phyloP scores from a whole-genome alignment of 2,113 vertebrate species.

The Burhinus bistriatus region DNA sequence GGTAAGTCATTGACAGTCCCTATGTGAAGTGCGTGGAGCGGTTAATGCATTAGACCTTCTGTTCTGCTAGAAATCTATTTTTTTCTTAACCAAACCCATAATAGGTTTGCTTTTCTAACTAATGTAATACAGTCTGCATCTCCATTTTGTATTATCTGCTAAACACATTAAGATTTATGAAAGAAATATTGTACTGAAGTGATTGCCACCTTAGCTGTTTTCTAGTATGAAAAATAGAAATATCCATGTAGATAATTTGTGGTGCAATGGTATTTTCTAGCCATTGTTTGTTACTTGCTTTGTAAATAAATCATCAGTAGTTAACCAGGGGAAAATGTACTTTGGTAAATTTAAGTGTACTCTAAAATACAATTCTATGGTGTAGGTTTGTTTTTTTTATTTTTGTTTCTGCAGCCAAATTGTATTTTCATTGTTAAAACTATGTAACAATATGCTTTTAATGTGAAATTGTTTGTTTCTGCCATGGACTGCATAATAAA shows the following conservation, averaged over 20 bases:
- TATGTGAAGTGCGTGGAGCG: not conserved
- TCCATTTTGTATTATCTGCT: slow-evolving; percentile 25
- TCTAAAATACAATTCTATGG: not conserved
- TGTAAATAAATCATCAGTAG: slow-evolving; percentile 49
- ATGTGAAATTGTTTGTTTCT: slow-evolving; percentile 10
- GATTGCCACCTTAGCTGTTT: not conserved
- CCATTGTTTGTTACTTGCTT: slow-evolving; percentile 18
- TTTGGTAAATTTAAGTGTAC: slow-evolving; percentile 6
- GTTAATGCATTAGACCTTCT: not conserved
- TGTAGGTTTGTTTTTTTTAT: not conserved
- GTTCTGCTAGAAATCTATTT: not conserved
- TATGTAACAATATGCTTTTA: not conserved
- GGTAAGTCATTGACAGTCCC: not conserved
- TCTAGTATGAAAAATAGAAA: slow-evolving; percentile 37
- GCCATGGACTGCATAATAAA: slow-evolving; percentile 24
- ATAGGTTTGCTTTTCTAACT: slow-evolving; percentile 28
- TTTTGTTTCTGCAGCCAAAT: not conserved
- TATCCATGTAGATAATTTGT: slow-evolving; percentile 25
- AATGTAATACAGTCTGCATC: not conserved
- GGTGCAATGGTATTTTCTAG: slow-evolving; percentile 42
- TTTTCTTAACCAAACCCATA: not conserved
- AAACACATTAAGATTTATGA: slow-evolving; percentile 2
- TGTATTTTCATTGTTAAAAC: not conserved
- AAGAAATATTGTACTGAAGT: slow-evolving; percentile 14
- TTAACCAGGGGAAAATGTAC: not conserved